These are phyloP conservation scores for Acronicta alni DNA, from an alignment of 2,888 invertebrate species.

Conservation along the genomic window DNA sequence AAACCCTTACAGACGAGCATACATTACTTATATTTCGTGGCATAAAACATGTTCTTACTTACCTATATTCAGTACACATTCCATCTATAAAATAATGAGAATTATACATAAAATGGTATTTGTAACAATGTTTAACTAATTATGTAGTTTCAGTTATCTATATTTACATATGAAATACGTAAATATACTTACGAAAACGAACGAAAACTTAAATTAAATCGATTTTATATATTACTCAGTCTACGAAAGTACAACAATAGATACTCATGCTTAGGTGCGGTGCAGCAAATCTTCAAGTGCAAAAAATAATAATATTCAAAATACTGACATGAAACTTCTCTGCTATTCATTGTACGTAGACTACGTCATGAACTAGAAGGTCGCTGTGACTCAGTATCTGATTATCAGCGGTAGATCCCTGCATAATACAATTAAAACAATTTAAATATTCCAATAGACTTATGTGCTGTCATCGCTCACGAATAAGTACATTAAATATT, in stretches of 20 bases:
- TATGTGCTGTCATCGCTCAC: background rate
- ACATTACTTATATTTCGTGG: too few relatives aligned
- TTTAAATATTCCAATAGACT: background rate
- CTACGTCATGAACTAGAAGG: constrained; percentile 37
- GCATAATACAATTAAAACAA: constrained; percentile 26
- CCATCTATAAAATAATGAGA: background rate
- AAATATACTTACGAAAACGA: too few relatives aligned
- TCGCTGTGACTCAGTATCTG: constrained; percentile 37
- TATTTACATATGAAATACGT: too few relatives aligned
- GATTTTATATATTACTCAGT: too few relatives aligned
- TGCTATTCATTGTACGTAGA: constrained; percentile 34
- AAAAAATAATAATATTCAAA: background rate
- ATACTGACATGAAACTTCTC: constrained; percentile 46
- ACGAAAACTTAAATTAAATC: too few relatives aligned
- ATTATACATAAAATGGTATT: too few relatives aligned
- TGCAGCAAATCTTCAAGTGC: constrained; percentile 13
- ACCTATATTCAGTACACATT: too few relatives aligned
- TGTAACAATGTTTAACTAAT: too few relatives aligned
- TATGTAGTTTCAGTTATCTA: too few relatives aligned
- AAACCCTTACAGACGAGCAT: too few relatives aligned
- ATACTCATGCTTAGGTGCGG: constrained; percentile 12
- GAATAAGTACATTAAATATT: constrained; percentile 10
- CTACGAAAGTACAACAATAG: too few relatives aligned
- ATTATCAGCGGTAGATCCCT: constrained; percentile 42
- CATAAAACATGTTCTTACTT: too few relatives aligned